Evolutionary conservation across 2,113 vertebrate species (phyloP).

Genomic region (Cyprinodon variegatus): DNA sequence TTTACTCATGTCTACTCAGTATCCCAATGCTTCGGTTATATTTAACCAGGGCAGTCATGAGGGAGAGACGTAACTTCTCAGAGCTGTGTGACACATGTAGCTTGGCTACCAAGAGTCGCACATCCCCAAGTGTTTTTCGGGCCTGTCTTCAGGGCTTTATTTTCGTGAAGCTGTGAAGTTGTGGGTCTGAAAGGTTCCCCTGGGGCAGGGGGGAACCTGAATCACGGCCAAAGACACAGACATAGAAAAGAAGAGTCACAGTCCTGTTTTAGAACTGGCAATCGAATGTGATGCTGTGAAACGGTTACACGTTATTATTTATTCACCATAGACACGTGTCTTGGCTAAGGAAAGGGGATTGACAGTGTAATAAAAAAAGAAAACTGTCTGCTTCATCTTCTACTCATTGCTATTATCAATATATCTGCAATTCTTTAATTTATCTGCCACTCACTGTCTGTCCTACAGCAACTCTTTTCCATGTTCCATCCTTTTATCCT

Average conservation of each 20-base stretch:
- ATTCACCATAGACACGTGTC: constrained; percentile 61
- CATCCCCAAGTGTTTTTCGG: constrained; percentile 65
- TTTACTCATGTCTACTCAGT: not conserved
- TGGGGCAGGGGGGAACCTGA: constrained; percentile 62
- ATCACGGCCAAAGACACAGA: constrained; percentile 49
- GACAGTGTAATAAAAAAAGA: constrained; percentile 12
- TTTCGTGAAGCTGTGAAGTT: constrained; percentile 65
- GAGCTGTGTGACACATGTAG: constrained; percentile 61
- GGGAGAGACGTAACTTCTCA: constrained; percentile 64
- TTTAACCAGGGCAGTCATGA: constrained; percentile 70
- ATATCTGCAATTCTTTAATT: constrained; percentile 40
- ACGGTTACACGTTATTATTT: constrained; percentile 64
- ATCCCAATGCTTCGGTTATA: constrained; percentile 39
- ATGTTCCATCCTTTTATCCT: constrained; percentile 48
- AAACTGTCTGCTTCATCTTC: constrained; percentile 13
- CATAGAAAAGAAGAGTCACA: constrained; percentile 50
- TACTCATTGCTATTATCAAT: constrained; percentile 11
- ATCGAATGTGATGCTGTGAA: constrained; percentile 66
- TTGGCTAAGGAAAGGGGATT: constrained; percentile 45
- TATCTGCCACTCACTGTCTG: constrained; percentile 36
- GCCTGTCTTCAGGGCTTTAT: constrained; percentile 56
- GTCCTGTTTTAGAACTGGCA: constrained; percentile 53
- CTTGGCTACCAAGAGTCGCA: constrained; percentile 66
- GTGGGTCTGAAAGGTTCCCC: constrained; percentile 66
- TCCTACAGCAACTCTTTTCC: constrained; percentile 39